Base-by-base conservation (phyloP, 2,797 vertebrate genomes). In the Threskiornis aethiopicus region DNA sequence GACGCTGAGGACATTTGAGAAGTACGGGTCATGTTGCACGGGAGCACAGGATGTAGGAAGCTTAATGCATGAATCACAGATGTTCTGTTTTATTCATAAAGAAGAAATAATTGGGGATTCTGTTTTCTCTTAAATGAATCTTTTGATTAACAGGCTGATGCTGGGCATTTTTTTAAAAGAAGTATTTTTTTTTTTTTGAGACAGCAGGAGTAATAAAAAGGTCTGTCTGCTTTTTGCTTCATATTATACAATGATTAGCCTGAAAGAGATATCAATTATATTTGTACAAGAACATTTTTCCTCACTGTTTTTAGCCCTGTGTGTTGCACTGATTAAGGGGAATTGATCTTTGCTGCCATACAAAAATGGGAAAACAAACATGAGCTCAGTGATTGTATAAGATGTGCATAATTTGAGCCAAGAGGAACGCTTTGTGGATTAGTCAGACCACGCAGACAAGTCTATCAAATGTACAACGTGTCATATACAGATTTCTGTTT, bases 401-500 rank as follows among this genome's bases (percentile, higher is more conserved):
- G 93, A 82, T 73, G 87, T 86, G 90, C 88, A 69, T 22, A 89
- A 82, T 66, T 81, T 37, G 82, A 94, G 65, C 90, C 81, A 89
- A 88, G 83, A 92, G 51, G 88, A 82, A 73, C 15, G 22, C 42
- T 96, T 47, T 62, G 77, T 90, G 89, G 69, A 81, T 81, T 77
- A 82, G 78, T 78, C 47, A 89, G 92, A 73, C 94, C 70, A 78
- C 16, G 93, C 93, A 94, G 86, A 95, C 83, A 81, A 94, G 96
- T 96, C 96, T 96, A 96, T 97, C 91, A 97, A 96, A 96, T 46
- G 94, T 92, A 90, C 94, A 96, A 61, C 20, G 61, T 98, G 97
- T 97, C 96, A 97, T 96, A 95, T 95, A 91, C 96, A 94, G 95
- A 96, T 96, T 96, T 96, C 94, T 97, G 96, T 93, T 96, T 76